Evolutionary conservation across 2,888 invertebrate species (phyloP), one percentile per base, ranked within the genome.

Genomic region (Meta bourneti): DNA sequence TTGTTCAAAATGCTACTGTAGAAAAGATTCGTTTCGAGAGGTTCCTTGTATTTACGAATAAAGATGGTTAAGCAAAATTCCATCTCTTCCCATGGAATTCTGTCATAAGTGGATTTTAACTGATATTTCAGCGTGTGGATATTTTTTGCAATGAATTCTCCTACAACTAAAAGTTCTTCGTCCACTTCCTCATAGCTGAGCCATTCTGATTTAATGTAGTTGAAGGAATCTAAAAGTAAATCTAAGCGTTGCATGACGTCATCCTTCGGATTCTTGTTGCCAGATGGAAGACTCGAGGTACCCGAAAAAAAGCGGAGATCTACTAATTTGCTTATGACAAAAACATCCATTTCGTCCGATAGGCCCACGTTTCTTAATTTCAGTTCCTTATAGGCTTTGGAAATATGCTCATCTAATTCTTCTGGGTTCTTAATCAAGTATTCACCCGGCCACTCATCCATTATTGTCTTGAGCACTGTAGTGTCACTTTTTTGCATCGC

Each of bases 51-150:
- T 9, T 61, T 34, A 11, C 11, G n/a, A 19, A 84, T 72, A 51
- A 84, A 84, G 6, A 52, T 74, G 69, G 20, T 11, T 9, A 84
- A 51, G 61, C 48, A 74, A 49, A 84, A 84, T 48, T 84, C 72
- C 19, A 72, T 20, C 74, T 84, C 84, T 72, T 84, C 84, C 84
- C 84, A 84, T 13, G 84, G 72, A 74, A 84, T 13, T 72, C 0
- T 49, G 48, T 54, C 71, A 34, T 84, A 84, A 34, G 84, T 84
- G 0, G 20, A 16, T 48, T 74, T 84, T 48, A 84, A 72, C 52
- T 84, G 84, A 7, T n/a, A 19, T 51, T 84, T 84, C n/a, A 84
- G 20, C n/a, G 74, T 19, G 52, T 84, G 84, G 19, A 84, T 84
- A 13, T 72, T 72, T n/a, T 84, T 69, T 6, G 84, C 84, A 19